phyloP scores from a whole-genome alignment of 2,888 invertebrate genomes.

The Lasius fuliginosus region DNA sequence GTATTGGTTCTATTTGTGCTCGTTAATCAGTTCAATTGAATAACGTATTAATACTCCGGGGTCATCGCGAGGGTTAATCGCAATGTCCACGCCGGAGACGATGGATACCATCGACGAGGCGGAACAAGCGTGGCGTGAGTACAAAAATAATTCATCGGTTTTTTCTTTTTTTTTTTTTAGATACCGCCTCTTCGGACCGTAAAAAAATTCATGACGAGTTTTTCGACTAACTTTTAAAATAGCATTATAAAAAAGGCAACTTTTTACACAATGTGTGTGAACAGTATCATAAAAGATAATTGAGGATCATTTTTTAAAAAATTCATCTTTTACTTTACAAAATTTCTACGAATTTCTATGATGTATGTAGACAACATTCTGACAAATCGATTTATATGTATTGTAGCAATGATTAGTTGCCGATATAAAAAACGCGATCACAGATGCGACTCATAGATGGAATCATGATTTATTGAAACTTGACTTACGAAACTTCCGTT shows the following conservation, averaged over 20 bases:
- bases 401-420: constrained; percentile 6
- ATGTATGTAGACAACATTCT: not conserved
- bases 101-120: constrained; percentile 90
- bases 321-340: not conserved
- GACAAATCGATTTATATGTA: not conserved
- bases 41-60: constrained; percentile 77
- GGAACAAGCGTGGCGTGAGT: constrained; percentile 90
- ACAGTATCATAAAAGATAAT: not conserved
- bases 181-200: not conserved
- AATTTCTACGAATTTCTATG: not conserved
- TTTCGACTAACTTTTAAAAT: not conserved
- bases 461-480: constrained; percentile 27
- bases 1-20: constrained; percentile 70
- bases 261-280: not conserved
- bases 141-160: constrained; percentile 56
- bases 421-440: not conserved
- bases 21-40: constrained; percentile 78
- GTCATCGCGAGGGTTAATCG: constrained; percentile 80
- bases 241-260: not conserved
- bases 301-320: not conserved
- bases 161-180: constrained; percentile 27
- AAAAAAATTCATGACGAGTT: constrained; percentile 7
- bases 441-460: not conserved
- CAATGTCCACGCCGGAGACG: constrained; percentile 86
- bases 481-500: not conserved